phyloP scores from a whole-genome alignment of 2,888 invertebrate genomes.

The Pachliopta kotzebuea region DNA sequence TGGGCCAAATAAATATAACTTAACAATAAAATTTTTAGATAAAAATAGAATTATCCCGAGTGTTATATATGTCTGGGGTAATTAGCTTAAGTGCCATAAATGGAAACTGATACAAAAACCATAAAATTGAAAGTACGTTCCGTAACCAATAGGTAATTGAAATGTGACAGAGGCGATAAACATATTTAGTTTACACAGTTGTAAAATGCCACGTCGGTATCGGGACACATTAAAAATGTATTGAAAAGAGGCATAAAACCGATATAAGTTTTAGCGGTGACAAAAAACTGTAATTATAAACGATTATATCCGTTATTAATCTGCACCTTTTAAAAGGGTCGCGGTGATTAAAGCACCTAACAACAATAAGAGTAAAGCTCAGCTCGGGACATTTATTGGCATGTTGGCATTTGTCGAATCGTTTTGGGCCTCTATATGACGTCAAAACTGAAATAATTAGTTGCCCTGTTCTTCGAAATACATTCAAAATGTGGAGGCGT shows the following conservation, averaged over 20 bases:
- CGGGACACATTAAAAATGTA: constrained; percentile 21
- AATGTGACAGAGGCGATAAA: constrained; percentile 22
- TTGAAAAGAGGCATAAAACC: constrained; percentile 23
- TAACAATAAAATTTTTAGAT: constrained; percentile 1
- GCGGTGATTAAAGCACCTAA: constrained; percentile 68
- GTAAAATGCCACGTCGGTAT: constrained; percentile 27
- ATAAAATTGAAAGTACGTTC: constrained; percentile 17
- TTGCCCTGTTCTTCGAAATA: constrained; percentile 39
- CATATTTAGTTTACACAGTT: constrained; percentile 25
- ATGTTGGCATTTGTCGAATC: constrained; percentile 53
- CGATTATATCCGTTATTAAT: constrained; percentile 26
- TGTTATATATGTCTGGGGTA: constrained; percentile 9
- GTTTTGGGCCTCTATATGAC: constrained; percentile 50
- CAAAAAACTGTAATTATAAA: constrained; percentile 28
- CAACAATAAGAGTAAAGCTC: constrained; percentile 60
- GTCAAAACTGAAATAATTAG: constrained; percentile 49
- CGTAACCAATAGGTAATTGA: constrained; percentile 25
- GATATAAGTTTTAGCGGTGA: constrained; percentile 24
- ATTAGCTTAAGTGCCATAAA: constrained; percentile 28
- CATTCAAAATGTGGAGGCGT: constrained; percentile 21
- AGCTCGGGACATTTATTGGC: constrained; percentile 53
- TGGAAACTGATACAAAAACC: constrained; percentile 11
- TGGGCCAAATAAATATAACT: not conserved
- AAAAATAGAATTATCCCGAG: not conserved
- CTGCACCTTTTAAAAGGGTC: constrained; percentile 59